These are phyloP conservation scores for Acrocera orbiculus DNA, from an alignment of 2,888 invertebrate species.

Conservation along the genomic window DNA sequence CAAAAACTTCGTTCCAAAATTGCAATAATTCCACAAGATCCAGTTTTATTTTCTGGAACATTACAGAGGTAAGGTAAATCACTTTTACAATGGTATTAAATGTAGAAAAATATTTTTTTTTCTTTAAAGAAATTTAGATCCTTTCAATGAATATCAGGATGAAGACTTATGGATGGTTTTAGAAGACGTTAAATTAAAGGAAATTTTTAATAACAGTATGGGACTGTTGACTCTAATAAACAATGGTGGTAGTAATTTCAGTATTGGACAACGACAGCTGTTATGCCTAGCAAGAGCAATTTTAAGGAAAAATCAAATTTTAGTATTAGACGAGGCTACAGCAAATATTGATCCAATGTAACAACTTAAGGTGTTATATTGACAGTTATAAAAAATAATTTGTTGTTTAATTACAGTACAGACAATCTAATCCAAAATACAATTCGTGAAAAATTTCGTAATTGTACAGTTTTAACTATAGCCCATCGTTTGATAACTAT, in stretches of 20 bases:
- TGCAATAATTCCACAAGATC: slow-evolving; percentile 43
- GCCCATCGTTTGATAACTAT: slow-evolving; percentile 79
- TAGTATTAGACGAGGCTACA: slow-evolving; percentile 52
- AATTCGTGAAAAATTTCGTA: slow-evolving; percentile 50
- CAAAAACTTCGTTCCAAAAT: slow-evolving; percentile 41
- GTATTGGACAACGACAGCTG: slow-evolving; percentile 47
- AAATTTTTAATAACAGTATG: slow-evolving; percentile 29
- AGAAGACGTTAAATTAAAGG: slow-evolving; percentile 49
- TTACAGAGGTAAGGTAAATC: slow-evolving; percentile 26
- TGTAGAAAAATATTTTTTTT: too few relatives aligned
- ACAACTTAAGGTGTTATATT: too few relatives aligned
- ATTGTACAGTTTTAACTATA: slow-evolving; percentile 69
- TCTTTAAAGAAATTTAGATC: slow-evolving; percentile 51
- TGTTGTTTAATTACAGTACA: too few relatives aligned
- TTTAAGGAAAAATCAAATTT: slow-evolving; percentile 53
- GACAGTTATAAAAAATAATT: too few relatives aligned
- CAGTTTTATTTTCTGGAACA: slow-evolving; percentile 34
- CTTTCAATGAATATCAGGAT: slow-evolving; percentile 52
- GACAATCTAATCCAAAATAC: slow-evolving; percentile 63
- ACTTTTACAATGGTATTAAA: too few relatives aligned
- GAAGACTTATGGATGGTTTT: slow-evolving; percentile 50
- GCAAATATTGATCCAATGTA: slow-evolving; percentile 43
- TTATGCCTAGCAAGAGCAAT: slow-evolving; percentile 72
- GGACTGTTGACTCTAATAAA: slow-evolving; percentile 37
- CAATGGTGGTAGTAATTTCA: slow-evolving; percentile 41